Evolutionary conservation across 2,797 vertebrate species (phyloP), one percentile per base, ranked within the genome.

Genomic region (Pseudochaenichthys georgianus): DNA sequence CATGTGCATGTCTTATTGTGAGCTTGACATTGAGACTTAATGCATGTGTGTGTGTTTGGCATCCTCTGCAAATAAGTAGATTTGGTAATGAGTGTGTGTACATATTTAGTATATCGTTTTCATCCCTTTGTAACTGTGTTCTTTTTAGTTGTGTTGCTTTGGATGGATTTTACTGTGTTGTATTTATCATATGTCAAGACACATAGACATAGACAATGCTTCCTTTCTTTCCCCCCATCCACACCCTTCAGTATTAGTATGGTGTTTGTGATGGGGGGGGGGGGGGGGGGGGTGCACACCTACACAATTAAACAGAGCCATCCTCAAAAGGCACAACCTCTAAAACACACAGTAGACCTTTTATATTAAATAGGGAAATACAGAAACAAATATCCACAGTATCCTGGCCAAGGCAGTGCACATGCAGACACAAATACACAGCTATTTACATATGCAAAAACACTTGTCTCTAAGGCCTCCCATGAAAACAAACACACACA

Each of bases 371-470:
- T 70, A 48, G 41, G 47, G 48, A 75, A 72, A 73, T 67, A 62
- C 13, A 28, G 28, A 28, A 28, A 28, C 4, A 28, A 28, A 28
- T 28, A 28, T 5, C 28, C 4, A 28, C 28, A 55, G 48, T 77
- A 58, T 76, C 43, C 69, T 78, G 45, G 47, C 51, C 15, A 13
- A 55, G 50, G 63, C 60, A 52, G 75, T 28, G 31, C 5, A 34
- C 69, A 72, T 75, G 58, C 28, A 75, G 41, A 70, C 38, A 74
- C 75, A 82, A 58, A 78, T 71, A 71, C 60, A 28, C 65, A 76
- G 65, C 17, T 74, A 75, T 73, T 84, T 73, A 80, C 70, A 76
- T 60, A 67, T 52, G 47, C 66, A 77, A n/a, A 71, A 17, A 7
- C 45, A 15, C n/a, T n/a, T n/a, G 68, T 87, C 73, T 83, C 61